Conservation (phyloP, 2,888 invertebrate genomes). For the Allygus modestus region DNA sequence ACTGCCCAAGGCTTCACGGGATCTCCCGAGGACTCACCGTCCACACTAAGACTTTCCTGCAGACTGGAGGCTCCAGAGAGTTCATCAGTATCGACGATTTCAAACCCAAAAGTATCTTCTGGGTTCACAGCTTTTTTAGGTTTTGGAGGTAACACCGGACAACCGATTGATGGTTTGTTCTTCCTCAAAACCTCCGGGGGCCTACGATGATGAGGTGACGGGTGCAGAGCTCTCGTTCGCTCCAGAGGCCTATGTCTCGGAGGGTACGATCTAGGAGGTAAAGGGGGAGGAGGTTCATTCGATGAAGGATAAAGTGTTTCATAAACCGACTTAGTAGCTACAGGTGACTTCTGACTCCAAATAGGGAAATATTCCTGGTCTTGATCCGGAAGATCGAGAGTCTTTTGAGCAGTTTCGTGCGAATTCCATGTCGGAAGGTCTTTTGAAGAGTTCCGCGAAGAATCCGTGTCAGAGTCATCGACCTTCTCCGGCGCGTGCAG, state of each 20-base stretch:
- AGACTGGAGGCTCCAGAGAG: constrained; percentile 72
- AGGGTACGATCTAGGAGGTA: constrained; percentile 78
- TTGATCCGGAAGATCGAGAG: constrained; percentile 75
- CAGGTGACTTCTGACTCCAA: constrained; percentile 75
- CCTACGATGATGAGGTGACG: constrained; percentile 72
- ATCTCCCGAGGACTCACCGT: constrained; percentile 50
- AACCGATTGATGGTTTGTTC: constrained; percentile 78
- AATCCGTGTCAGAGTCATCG: constrained; percentile 69
- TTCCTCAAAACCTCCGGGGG: constrained; percentile 85
- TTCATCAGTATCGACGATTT: constrained; percentile 91
- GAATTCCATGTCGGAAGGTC: constrained; percentile 79
- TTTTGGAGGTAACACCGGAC: constrained; percentile 71
- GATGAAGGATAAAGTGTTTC: constrained; percentile 71
- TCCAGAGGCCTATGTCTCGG: constrained; percentile 86
- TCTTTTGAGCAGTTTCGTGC: constrained; percentile 74
- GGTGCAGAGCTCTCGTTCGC: constrained; percentile 78
- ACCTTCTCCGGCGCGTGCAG: constrained; percentile 61
- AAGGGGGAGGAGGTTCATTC: constrained; percentile 78
- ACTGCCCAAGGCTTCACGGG: constrained; percentile 57
- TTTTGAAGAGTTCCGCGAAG: constrained; percentile 74
- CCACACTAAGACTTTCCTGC: constrained; percentile 64
- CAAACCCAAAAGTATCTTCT: constrained; percentile 90
- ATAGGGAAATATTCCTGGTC: constrained; percentile 83
- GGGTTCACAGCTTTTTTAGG: constrained; percentile 74
- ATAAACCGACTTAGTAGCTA: constrained; percentile 68